Base-by-base conservation (phyloP, 1,140 invertebrate species). In the Schlechtendalia chinensis region DNA sequence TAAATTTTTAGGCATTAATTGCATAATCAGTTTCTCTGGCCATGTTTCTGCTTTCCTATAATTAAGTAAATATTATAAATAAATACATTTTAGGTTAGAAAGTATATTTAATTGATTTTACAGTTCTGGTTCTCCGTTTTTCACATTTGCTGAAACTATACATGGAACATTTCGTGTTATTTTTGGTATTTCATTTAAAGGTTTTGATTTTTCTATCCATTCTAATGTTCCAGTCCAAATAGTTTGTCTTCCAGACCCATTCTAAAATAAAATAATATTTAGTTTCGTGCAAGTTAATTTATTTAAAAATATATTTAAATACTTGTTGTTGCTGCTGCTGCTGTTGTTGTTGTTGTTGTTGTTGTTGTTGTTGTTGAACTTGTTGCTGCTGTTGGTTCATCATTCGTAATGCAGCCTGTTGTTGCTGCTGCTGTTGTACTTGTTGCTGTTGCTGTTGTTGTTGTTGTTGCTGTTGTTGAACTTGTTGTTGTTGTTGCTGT, bases 11-110 rank as follows among this genome's bases (percentile, higher is more conserved):
- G 96, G 96, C 90, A 98, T 94, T 72, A 97, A 85, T 85, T 97
- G 95, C 93, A 98, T 96, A 59, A 95, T 90, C 16, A 98, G 85
- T 85, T 96, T 96, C 77, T 89, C 89, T 4, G 96, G 96, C 96
- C 96, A 98, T 17, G 93, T 93, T 83, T 95, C 93, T 3, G 94
- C 93, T 88, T 95, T 96, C 82, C 92, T 93, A 84, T 56, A 82
- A 47, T 58, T 22, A 17, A 84, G 85, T 45, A 71, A 39, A 58
- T 27, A n/a, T 14, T 32, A 12, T 47, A 63, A 74, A 54, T 80
- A n/a, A 16, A 81, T 12, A 81, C 3, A 54, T 67, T 63, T 65
- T 32, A 39, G 8, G 32, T 39, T 39, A 39, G 8, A n/a, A 14
- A 24, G 19, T 59, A 80, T 53, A 77, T 81, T 69, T 22, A 79